These are phyloP conservation scores for Oreotrochilus melanogaster DNA, from an alignment of 2,113 vertebrate species.

Conservation along the genomic window DNA sequence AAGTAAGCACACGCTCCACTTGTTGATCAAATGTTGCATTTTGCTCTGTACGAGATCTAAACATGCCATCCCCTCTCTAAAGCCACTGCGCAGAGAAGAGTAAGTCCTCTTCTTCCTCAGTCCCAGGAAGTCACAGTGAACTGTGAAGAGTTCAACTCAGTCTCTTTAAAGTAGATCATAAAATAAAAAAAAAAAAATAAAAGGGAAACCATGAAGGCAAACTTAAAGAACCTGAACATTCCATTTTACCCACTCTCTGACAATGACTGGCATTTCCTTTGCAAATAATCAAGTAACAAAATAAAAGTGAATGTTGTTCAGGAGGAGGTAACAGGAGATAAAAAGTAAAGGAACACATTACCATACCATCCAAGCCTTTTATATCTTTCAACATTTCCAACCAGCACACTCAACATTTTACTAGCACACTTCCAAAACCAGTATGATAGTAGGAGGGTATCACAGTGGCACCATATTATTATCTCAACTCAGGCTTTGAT, in stretches of 20 bases:
- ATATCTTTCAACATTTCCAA: background rate
- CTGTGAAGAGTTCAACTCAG: background rate
- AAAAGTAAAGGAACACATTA: background rate
- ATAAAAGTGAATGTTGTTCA: background rate
- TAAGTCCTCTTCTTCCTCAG: background rate
- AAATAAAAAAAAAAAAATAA: background rate
- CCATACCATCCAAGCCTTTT: background rate
- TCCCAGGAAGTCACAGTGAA: background rate
- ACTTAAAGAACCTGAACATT: background rate
- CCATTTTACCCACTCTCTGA: rapidly evolving
- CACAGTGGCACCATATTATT: background rate
- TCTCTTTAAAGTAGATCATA: background rate
- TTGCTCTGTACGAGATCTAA: background rate
- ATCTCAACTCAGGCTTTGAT: background rate
- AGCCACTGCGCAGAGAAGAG: background rate
- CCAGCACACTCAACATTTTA: background rate
- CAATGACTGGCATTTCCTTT: background rate
- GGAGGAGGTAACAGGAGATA: background rate
- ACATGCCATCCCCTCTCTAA: background rate
- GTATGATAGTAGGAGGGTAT: background rate
- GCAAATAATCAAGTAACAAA: background rate
- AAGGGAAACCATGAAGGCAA: background rate
- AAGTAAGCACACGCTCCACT: background rate
- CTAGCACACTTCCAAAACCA: background rate
- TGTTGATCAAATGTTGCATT: background rate